phyloP scores from a whole-genome alignment of 1,140 invertebrate species.

The Diachasma alloeum region DNA sequence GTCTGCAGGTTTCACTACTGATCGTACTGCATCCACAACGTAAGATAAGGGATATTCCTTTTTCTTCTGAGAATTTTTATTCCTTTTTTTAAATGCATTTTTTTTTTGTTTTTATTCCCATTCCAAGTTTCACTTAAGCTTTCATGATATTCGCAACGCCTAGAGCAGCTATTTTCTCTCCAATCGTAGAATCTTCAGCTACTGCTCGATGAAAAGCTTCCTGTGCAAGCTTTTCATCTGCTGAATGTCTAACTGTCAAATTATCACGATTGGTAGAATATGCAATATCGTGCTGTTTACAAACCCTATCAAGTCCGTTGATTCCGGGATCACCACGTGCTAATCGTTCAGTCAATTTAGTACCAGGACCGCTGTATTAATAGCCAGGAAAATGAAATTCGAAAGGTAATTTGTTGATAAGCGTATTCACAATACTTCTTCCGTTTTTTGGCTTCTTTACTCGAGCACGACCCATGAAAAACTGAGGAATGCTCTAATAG shows the following conservation, averaged over 20 bases:
- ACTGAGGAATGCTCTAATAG: neutral
- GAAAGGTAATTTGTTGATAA: conserved; percentile 40
- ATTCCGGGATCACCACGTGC: too few relatives aligned
- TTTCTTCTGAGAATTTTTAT: too few relatives aligned
- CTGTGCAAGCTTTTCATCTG: too few relatives aligned
- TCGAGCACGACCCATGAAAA: neutral
- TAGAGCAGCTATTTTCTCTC: neutral
- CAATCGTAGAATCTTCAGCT: neutral
- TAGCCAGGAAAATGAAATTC: conserved; percentile 43
- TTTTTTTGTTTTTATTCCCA: conserved; percentile 13
- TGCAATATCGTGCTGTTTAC: too few relatives aligned
- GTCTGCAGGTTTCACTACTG: neutral
- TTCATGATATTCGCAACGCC: conserved; percentile 29
- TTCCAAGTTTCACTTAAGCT: conserved; percentile 33
- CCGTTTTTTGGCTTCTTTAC: neutral
- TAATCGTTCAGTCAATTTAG: too few relatives aligned
- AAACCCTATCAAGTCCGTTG: too few relatives aligned
- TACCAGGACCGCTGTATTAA: too few relatives aligned
- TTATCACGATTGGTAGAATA: too few relatives aligned
- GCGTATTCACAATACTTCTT: conserved; percentile 29
- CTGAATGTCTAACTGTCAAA: too few relatives aligned
- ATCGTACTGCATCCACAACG: too few relatives aligned
- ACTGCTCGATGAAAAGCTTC: conserved; percentile 13
- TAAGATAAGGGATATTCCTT: too few relatives aligned
- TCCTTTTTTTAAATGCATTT: neutral